Base-by-base conservation (phyloP, 1,140 invertebrate genomes). In the Agrypnia vestita region DNA sequence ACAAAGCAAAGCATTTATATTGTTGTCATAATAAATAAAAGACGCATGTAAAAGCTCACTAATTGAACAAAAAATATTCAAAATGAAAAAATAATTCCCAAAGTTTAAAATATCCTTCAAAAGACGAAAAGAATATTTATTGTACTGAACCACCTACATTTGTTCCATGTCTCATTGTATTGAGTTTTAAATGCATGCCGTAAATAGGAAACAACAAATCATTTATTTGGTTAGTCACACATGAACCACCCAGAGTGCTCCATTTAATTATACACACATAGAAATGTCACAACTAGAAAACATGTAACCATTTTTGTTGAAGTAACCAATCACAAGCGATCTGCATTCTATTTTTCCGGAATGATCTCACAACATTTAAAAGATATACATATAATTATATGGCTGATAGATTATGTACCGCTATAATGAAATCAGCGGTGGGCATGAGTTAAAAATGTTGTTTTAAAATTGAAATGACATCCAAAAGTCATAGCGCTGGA, bases 251-350 rank as follows among this genome's bases (percentile, higher is more conserved):
- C 25, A 21, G 56, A 76, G 0, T 78, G 15, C 15, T 44, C 0
- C 15, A 59, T 56, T 67, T 71, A 49, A 74, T 71, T 71, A 78
- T 46, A 78, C 76, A 78, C 76, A 72, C 67, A 71, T 78, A 49
- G 51, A 78, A 78, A 59, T 78, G 56, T 56, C 13, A 71, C 49
- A 72, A 55, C 53, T 56, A 69, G 55, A 55, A 78, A 59, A 73
- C 44, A 55, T 55, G 17, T 43, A 74, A 79, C 77, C 77, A 73
- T 79, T 79, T 78, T 79, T 73, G 77, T 69, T 78, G 76, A 82
- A 85, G 88, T 89, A 89, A 89, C 88, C 88, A 89, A 89, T 89
- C 88, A 89, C 87, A 89, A 87, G 86, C 86, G 86, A 84, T 78
- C 21, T 67, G 47, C 46, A 62, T 77, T 77, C 62, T 77, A 47